Evolutionary conservation across 2,113 vertebrate species (phyloP), one percentile per base, ranked within the genome.

Genomic region (Cyprinodon brontotheroides): DNA sequence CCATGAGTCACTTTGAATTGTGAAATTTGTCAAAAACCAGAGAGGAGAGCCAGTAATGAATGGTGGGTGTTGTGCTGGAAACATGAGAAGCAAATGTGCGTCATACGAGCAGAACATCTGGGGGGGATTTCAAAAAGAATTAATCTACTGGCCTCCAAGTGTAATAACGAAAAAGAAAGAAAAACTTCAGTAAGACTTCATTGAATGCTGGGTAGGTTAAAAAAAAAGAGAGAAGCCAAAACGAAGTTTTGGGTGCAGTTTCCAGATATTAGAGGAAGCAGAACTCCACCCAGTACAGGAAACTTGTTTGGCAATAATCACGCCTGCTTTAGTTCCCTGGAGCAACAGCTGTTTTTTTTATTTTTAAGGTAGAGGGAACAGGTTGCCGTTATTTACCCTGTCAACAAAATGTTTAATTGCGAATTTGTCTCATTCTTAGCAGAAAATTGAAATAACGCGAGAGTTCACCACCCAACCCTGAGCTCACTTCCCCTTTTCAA

Each of bases 1-100:
- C 43, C 17, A 37, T 93, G 86, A 92, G 43, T 91, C 80, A 93
- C 61, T 11, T 43, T 61, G 6, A 66, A 73, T 69, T 70, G 72
- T 75, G 85, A 84, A 82, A 86, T 81, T 6, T 64, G 65, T 61
- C 14, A 73, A 64, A 70, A 83, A 78, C 62, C 73, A 67, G 48
- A 10, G 11, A 64, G 40, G 69, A 15, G 0, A 47, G 72, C 62
- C 50, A 6, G n/a, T 20, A 57, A 63, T 78, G 60, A 82, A 71
- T 45, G 12, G 71, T 85, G 85, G 77, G 87, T 57, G 83, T 84
- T 1, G 0, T 39, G 38, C 2, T 77, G 75, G 87, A 90, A 90
- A 91, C 70, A 0, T 65, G 84, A 89, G 66, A 70, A 0, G 74
- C 20, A 0, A 2, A 70, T 14, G 20, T 85, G 79, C 72, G 82